Evolutionary conservation across 2,113 vertebrate genomes (phyloP), one percentile per base, ranked within the genome.

Genomic region (Trichomycterus rosablanca): DNA sequence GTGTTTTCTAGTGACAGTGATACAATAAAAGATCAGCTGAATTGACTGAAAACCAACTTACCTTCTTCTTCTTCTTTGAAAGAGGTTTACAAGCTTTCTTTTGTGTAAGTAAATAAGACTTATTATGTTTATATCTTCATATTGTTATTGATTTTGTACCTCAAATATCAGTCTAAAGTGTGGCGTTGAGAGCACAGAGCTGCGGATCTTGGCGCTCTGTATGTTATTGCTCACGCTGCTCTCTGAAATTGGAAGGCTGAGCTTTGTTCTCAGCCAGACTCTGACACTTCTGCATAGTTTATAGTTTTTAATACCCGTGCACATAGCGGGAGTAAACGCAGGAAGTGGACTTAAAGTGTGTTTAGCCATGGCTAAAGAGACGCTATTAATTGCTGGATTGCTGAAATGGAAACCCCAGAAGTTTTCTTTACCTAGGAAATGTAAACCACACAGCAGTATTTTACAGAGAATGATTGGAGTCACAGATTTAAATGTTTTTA

Each of bases 281-380:
- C 22, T 53, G 66, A 65, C 67, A 65, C 66, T 39, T 46, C 51
- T 43, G 24, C 5, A 12, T 73, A 48, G 61, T 73, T 73, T 73
- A 69, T 73, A 55, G 71, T 58, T 69, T 73, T 73, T 73, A 73
- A 69, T 73, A 73, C 66, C 51, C 22, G 45, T 7, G 32, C 52
- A 52, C 66, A 58, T 66, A 52, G 71, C 44, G 42, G 56, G 37
- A 61, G 50, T 32, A 68, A 42, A 37, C 50, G 49, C 66, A 24
- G 49, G 49, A n/a, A n/a, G n/a, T n/a, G n/a, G n/a, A n/a, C 46
- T 44, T 46, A 19, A 45, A 62, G 57, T 58, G 59, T 61, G 63
- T 62, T 66, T 62, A 56, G 52, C 51, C 30, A 16, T 50, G 30
- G 28, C 53, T 44, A 57, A 57, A 60, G n/a, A 39, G 60, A 16